Base-by-base conservation (phyloP, 2,888 invertebrate genomes). In the Pyralis farinalis region DNA sequence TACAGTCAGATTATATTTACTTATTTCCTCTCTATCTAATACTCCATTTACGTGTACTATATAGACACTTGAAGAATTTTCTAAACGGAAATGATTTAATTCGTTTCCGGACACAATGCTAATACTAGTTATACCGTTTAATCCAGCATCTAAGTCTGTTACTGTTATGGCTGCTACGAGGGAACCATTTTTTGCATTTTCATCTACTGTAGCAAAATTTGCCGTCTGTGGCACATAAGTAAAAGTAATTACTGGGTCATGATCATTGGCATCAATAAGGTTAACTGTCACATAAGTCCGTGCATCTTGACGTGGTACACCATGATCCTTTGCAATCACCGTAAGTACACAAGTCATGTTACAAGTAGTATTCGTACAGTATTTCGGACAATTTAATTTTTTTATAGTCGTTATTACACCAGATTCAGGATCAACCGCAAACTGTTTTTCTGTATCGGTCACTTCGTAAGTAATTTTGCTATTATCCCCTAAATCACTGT, bases 321-420 rank as follows among this genome's bases (percentile, higher is more conserved):
- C 98, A 68, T 97, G 96, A 84, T 98, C 98, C 50, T 96, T 91
- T 1, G 98, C 98, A 69, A 96, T 96, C 3, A 98, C 96, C 0
- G 97, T 97, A 63, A 98, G 94, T 33, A 98, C 97, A 80, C 98
- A 98, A 67, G 96, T 97, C 88, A 97, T 97, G 34, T 96, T 95
- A 72, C 96, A 95, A 9, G 92, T 92, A 44, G 92, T 92, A 51
- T 87, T 87, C 47, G 74, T 83, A 66, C 95, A 96, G 70, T 95
- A 95, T 65, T 95, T 95, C 0, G 96, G 96, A 68, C 96, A 96
- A 53, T 93, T 94, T 25, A 96, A 77, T 11, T 91, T 91, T 70
- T 96, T 95, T 0, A 94, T 93, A 0, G 96, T 97, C 16, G 94
- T 93, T 55, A 98, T 96, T 3, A 94, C 93, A 21, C 98, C 98